Evolutionary conservation across 2,113 vertebrate species (phyloP), one percentile per base, ranked within the genome.

Genomic region (Ammodytes marinus): DNA sequence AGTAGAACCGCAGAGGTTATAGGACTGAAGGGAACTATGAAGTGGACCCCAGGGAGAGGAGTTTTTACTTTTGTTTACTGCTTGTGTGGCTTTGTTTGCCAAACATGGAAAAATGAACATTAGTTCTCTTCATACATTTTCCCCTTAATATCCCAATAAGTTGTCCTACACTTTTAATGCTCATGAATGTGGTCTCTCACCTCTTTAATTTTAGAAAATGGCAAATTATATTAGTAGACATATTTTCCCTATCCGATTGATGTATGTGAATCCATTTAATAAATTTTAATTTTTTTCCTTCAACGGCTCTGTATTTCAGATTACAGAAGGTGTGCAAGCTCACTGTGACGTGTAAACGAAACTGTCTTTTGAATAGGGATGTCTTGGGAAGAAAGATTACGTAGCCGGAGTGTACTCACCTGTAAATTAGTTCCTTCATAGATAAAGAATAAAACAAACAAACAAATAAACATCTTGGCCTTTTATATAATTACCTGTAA

Each of bases 401-500:
- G 72, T 79, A 88, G 90, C 85, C 80, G 80, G 86, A 92, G 90
- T 90, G 89, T 85, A 88, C 90, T 92, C 91, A 88, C 90, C 85
- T 95, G 94, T 95, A 95, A 95, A 95, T 93, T 92, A 94, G 90
- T 94, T 93, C 83, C 17, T 94, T 94, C 92, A 93, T 93, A 92
- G 86, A 88, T 86, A 86, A 93, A 93, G 84, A 93, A 93, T 89
- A 90, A 86, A 92, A 89, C 63, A 81, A 86, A 90, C 67, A 60
- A 79, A 84, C 42, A 42, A 79, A 75, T 27, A 27, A 83, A 86
- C 79, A 69, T 92, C 87, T 93, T 92, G 90, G 93, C 93, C 93
- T 95, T 95, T 95, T 95, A 94, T 95, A 95, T 93, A 95, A 94
- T 94, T 94, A 94, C 92, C 89, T 93, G 94, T 95, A 94, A 93